Conservation (phyloP, 2,888 invertebrate genomes). For the Ormyrus pomaceus region DNA sequence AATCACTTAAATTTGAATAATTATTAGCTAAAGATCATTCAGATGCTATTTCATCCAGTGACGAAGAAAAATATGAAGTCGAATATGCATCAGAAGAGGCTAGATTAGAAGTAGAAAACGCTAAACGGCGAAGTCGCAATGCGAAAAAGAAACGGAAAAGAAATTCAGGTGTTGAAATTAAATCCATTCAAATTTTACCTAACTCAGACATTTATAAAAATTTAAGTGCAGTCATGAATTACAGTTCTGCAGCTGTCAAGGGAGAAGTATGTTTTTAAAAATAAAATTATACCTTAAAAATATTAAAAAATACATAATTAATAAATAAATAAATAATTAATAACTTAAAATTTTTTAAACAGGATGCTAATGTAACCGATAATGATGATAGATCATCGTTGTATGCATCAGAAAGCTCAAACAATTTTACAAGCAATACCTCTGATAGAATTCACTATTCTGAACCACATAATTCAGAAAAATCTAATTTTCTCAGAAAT, state of each 20-base stretch:
- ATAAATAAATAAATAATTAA: neutral
- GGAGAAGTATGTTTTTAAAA: slow-evolving; percentile 37
- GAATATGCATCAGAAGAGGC: slow-evolving; percentile 62
- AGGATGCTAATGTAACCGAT: slow-evolving; percentile 32
- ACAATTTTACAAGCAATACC: neutral
- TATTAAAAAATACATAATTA: neutral
- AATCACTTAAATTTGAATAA: neutral
- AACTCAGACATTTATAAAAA: slow-evolving; percentile 34
- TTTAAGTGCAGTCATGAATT: neutral
- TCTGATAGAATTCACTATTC: neutral
- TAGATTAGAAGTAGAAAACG: slow-evolving; percentile 59
- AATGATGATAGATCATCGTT: slow-evolving; percentile 26
- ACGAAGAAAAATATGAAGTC: slow-evolving; percentile 57
- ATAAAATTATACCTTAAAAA: neutral
- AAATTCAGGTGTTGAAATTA: slow-evolving; percentile 46
- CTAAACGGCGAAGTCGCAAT: slow-evolving; percentile 48
- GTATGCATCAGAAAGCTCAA: slow-evolving; percentile 24
- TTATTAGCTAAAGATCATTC: slow-evolving; percentile 18
- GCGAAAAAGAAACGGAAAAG: slow-evolving; percentile 25
- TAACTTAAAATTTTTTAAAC: neutral
- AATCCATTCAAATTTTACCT: slow-evolving; percentile 50
- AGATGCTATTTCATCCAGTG: slow-evolving; percentile 44
- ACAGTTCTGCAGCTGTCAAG: slow-evolving; percentile 3
- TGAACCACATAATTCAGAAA: neutral
- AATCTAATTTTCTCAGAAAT: slow-evolving; percentile 31